A percentile compares a stretch with the other conserved stretches of the same genome.
These are phyloP conservation scores for Nomada fabriciana DNA, from an alignment of 2,888 invertebrate species.

Conservation along the genomic window DNA sequence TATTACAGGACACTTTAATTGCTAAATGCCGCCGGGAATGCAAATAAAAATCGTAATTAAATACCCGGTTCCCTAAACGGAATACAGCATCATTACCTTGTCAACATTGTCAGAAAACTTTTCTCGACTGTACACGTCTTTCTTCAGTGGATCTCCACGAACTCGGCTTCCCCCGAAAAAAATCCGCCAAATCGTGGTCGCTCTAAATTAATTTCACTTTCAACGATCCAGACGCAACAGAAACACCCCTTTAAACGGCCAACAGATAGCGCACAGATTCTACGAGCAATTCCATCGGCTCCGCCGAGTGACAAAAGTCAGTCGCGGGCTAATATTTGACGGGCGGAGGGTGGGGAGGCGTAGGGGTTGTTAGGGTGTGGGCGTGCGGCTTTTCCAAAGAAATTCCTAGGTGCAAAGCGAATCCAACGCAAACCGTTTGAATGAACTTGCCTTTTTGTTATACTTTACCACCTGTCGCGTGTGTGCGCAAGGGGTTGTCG, in stretches of 20 bases:
- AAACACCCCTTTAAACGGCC: background rate
- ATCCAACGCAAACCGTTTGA: conserved; percentile 71
- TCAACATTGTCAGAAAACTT: too few species aligned
- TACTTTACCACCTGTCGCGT: conserved; percentile 78
- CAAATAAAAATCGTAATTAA: too few species aligned
- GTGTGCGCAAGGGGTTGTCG: conserved; percentile 71
- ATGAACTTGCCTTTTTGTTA: conserved; percentile 71
- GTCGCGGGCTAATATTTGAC: conserved; percentile 60
- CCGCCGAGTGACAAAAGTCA: conserved; percentile 51
- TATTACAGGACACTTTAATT: too few species aligned
- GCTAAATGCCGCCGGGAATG: too few species aligned
- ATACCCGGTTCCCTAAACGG: too few species aligned
- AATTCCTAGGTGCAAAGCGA: conserved; percentile 62
- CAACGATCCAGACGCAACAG: background rate
- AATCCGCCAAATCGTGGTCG: too few species aligned
- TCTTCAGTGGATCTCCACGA: background rate
- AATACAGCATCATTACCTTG: too few species aligned
- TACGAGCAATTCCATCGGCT: conserved; percentile 9
- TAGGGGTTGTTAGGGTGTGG: background rate
- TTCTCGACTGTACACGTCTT: too few species aligned
- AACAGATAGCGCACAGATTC: background rate
- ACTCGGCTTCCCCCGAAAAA: background rate
- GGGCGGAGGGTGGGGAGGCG: conserved; percentile 12
- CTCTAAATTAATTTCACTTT: too few species aligned
- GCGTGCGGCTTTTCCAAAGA: conserved; percentile 47